Evolutionary conservation across 2,888 invertebrate genomes (phyloP), one percentile per base, ranked within the genome.

Genomic region (Diplolepis rosae): DNA sequence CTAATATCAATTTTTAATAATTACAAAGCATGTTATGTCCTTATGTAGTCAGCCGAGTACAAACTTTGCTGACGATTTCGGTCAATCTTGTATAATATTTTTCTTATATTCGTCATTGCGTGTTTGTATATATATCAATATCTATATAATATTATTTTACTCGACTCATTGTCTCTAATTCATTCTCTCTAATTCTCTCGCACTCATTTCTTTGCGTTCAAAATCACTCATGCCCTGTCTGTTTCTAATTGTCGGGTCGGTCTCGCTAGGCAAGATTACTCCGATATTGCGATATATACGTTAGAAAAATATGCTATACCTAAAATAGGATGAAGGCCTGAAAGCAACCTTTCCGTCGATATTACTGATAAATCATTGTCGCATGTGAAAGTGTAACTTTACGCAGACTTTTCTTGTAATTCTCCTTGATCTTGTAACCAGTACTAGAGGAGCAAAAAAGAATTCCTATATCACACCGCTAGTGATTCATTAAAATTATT

Each of bases 271-370:
- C 85, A 85, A 84, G 85, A 86, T 83, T 83, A 83, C 80, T 83
- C 82, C 84, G 82, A 86, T 86, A 87, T 86, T 86, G 87, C 84
- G 84, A 83, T 87, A 84, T 61, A 61, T 83, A 86, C 83, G 82
- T 87, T 88, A 88, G 88, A 88, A 88, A 88, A 88, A 88, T 88
- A 88, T 88, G 85, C 87, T 88, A 88, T 88, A 84, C 85, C 88
- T 88, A 88, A 88, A 88, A 87, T 88, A 88, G 86, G 87, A 88
- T 87, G 85, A 87, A 88, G 87, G 87, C 86, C 87, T 85, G 85
- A 85, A 86, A 84, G 85, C 87, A 87, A 87, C 82, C 82, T 83
- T 87, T 83, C 83, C 83, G 80, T 83, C 82, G 80, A 85, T 85
- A 85, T 83, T 84, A 80, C 79, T 80, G 81, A 84, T 81, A 83